Percentiles rank a stretch among this genome's conserved stretches.
These are phyloP conservation scores for Chascanopsetta lugubris DNA, from an alignment of 2,113 vertebrate species.

Conservation along the genomic window DNA sequence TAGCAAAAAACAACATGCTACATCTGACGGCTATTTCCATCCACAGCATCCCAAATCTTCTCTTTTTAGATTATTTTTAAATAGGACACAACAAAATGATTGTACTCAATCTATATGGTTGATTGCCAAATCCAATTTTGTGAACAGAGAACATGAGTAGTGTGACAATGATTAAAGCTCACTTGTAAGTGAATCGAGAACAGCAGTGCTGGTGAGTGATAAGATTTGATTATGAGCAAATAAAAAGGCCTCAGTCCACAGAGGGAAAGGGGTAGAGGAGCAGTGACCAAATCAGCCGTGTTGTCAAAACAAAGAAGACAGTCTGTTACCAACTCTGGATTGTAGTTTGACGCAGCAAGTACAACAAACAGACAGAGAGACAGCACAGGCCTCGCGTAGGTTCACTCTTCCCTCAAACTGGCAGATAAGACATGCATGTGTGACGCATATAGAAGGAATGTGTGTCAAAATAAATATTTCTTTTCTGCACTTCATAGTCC, in stretches of 20 bases:
- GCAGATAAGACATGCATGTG: constrained; percentile 57
- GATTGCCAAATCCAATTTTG: constrained; percentile 47
- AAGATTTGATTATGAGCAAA: constrained; percentile 63
- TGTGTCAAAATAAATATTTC: constrained; percentile 64
- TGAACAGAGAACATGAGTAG: constrained; percentile 38
- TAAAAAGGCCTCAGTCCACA: constrained; percentile 49
- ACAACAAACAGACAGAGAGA: constrained; percentile 37
- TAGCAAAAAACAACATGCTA: neutral
- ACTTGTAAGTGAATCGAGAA: constrained; percentile 35
- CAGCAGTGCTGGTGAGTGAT: constrained; percentile 22
- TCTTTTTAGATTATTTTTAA: constrained; percentile 14
- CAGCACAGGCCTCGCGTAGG: constrained; percentile 19
- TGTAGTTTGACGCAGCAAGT: constrained; percentile 28
- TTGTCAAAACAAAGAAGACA: constrained; percentile 56
- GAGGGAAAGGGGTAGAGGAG: constrained; percentile 21
- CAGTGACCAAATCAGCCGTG: constrained; percentile 43
- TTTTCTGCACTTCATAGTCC: constrained; percentile 61
- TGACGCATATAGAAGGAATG: constrained; percentile 70
- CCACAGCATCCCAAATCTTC: neutral
- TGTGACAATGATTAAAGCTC: constrained; percentile 65
- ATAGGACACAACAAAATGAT: constrained; percentile 27
- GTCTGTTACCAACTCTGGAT: constrained; percentile 27
- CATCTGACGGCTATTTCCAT: neutral
- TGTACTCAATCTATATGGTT: constrained; percentile 7
- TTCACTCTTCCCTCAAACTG: constrained; percentile 31